Evolutionary conservation across 2,797 vertebrate genomes (phyloP).

Genomic region (Zalophus californianus): DNA sequence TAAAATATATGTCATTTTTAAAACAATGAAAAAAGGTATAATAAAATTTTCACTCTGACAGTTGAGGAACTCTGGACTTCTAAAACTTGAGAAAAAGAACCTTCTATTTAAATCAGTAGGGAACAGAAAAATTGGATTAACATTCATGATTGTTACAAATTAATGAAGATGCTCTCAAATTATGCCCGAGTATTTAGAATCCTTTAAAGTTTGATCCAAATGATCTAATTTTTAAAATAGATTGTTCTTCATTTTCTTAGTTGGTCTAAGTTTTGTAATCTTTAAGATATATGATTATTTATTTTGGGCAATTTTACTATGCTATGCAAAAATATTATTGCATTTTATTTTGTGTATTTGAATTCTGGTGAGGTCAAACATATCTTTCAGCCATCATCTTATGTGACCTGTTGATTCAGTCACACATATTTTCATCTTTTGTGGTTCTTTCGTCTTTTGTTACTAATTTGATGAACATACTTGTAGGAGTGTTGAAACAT

Average conservation of each 20-base stretch:
- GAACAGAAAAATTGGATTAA: slow-evolving; percentile 34
- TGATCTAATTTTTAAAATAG: slow-evolving; percentile 25
- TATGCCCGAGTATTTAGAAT: background rate
- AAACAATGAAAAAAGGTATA: background rate
- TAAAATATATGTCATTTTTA: background rate
- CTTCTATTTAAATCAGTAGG: background rate
- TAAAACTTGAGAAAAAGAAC: background rate
- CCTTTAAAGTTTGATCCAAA: background rate
- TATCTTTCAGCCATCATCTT: background rate
- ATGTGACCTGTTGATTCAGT: slow-evolving; percentile 30
- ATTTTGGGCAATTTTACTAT: background rate
- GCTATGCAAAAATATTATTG: background rate
- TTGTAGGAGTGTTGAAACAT: background rate
- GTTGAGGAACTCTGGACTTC: background rate
- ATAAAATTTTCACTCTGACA: background rate
- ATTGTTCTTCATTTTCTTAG: background rate
- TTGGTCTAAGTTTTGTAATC: slow-evolving; percentile 1
- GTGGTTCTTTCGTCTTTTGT: background rate
- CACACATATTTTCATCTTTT: background rate
- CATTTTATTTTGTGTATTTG: slow-evolving; percentile 18
- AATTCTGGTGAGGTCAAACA: background rate
- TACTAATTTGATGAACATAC: background rate
- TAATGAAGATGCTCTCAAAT: background rate
- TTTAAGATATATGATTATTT: background rate
- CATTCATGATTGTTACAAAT: background rate